phyloP scores from a whole-genome alignment of 2,797 vertebrate species.

The Labroides dimidiatus region DNA sequence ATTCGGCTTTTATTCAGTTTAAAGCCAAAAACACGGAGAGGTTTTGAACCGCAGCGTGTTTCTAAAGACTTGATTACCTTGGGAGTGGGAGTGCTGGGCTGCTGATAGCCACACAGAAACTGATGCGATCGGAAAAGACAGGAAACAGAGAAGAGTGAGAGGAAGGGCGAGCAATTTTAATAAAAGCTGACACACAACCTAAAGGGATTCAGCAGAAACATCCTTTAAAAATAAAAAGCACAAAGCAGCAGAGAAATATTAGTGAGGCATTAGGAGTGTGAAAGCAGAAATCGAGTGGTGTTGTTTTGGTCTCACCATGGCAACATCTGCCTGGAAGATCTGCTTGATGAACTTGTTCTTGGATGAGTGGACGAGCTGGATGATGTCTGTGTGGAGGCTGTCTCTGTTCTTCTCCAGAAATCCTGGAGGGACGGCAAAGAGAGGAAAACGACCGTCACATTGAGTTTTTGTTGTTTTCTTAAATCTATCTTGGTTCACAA shows the following conservation, averaged over 20 bases:
- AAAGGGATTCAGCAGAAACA: constrained; percentile 27
- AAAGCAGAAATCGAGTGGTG: rapidly evolving
- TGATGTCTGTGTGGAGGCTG: constrained; percentile 96
- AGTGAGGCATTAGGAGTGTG: not conserved
- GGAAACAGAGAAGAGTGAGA: constrained; percentile 53
- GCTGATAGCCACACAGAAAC: constrained; percentile 98
- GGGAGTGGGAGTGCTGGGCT: constrained; percentile 86
- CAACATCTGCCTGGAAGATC: constrained; percentile 98
- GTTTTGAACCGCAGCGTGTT: constrained; percentile 18
- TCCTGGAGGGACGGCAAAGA: constrained; percentile 77
- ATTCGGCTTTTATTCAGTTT: not conserved
- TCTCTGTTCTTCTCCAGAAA: constrained; percentile 99
- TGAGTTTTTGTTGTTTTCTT: not conserved
- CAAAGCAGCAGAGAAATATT: not conserved
- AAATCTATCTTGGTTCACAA: too few relatives aligned
- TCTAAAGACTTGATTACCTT: constrained; percentile 88
- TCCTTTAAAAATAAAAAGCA: not conserved
- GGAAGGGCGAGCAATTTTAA: constrained; percentile 25
- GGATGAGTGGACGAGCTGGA: constrained; percentile 97
- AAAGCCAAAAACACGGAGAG: constrained; percentile 24
- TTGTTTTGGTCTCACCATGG: constrained; percentile 89
- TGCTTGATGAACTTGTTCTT: constrained; percentile 99
- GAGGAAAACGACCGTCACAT: not conserved
- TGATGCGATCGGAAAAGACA: constrained; percentile 73
- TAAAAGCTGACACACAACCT: constrained; percentile 23